Evolutionary conservation across 2,888 invertebrate species (phyloP), one percentile per base, ranked within the genome.

Genomic region (Eurytoma adleriae): DNA sequence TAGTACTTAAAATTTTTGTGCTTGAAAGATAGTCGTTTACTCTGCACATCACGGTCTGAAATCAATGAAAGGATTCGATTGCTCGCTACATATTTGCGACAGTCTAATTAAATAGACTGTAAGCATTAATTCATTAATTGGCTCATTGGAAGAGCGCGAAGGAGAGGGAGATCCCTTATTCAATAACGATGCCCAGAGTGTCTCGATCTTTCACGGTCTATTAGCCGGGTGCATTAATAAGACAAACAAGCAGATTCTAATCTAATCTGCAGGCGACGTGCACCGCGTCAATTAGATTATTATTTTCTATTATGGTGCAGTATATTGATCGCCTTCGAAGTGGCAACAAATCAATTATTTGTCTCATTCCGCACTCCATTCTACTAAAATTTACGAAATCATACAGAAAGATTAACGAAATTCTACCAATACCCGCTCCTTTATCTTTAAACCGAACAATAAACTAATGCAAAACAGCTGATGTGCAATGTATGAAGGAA

Each of bases 131-230:
- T 78, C 74, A 81, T 78, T 74, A 67, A 81, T 75, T 71, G 66
- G 64, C 50, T 50, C 3, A 48, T 56, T 40, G 50, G 48, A 27
- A 67, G 59, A 57, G 18, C 61, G 64, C 13, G 73, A 69, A 69
- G 70, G 69, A 72, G 64, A 77, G 79, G 70, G 61, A 57, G 69
- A 56, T 74, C 78, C 50, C 74, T 81, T 81, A 81, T 75, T 71
- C 67, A 78, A 75, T 78, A 78, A 78, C 67, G 48, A 71, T 78
- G 71, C 59, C 54, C 50, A 27, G 50, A 67, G 78, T 71, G 71
- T 71, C 70, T 78, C 56, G 62, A 71, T 78, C 68, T 81, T 78
- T 71, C 75, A 75, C 67, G 81, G 70, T 52, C 67, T 18, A 81
- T 78, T 78, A 78, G 74, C 78, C 20, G 71, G 40, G 48, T 56